Evolutionary conservation across 2,113 vertebrate genomes (phyloP).

Genomic region (Apteryx mantelli): DNA sequence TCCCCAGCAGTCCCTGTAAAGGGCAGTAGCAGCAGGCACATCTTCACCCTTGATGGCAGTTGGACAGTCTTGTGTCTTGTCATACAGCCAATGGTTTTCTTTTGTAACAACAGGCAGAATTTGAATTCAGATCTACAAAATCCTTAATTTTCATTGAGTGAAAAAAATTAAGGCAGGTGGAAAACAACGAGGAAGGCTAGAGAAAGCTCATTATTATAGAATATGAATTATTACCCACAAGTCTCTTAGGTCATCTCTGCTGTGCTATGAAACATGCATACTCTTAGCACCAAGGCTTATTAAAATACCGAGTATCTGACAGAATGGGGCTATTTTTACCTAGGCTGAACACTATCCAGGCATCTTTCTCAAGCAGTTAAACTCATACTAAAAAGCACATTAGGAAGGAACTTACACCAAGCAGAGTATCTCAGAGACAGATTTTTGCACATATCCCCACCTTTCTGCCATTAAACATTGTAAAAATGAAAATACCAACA

Average conservation of each 20-base stretch:
- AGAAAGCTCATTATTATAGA: constrained; percentile 27
- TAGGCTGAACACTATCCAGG: not conserved
- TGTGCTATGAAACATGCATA: not conserved
- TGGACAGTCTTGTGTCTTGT: not conserved
- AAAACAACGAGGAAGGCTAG: not conserved
- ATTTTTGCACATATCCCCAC: not conserved
- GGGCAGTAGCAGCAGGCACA: not conserved
- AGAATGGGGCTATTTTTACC: constrained; percentile 49
- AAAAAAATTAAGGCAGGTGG: not conserved
- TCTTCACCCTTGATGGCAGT: accelerated
- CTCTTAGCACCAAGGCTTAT: constrained; percentile 20
- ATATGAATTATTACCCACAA: constrained; percentile 37
- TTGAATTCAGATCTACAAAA: not conserved
- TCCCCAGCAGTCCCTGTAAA: not conserved
- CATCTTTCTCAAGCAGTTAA: constrained; percentile 4
- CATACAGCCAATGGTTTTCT: not conserved
- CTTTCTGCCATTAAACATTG: accelerated
- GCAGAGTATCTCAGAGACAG: not conserved
- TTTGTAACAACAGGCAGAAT: not conserved
- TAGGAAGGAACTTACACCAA: not conserved
- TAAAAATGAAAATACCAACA: not conserved
- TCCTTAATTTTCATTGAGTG: not conserved
- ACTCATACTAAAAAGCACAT: not conserved
- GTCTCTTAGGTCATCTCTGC: constrained; percentile 7
- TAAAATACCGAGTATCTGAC: constrained; percentile 36